phyloP scores from a whole-genome alignment of 2,797 vertebrate genomes.

The Mallotus villosus region DNA sequence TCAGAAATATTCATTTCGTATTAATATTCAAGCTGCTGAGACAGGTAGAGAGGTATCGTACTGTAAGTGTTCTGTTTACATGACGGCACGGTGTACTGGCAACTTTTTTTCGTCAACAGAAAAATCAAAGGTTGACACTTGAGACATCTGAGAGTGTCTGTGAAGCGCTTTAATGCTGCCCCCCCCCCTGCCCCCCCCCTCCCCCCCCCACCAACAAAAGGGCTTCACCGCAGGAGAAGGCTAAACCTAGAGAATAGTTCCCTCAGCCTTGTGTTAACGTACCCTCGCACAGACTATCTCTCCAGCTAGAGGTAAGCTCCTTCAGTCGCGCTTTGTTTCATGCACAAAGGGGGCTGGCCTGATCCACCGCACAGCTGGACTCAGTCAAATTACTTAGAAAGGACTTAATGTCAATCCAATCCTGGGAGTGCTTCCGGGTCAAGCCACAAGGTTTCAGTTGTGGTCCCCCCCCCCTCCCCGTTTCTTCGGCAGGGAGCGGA shows the following conservation, averaged over 20 bases:
- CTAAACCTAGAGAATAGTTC: constrained; percentile 41
- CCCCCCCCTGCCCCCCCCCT: constrained; percentile 31
- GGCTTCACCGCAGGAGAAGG: constrained; percentile 46
- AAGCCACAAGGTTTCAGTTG: constrained; percentile 50
- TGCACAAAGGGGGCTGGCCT: constrained; percentile 24
- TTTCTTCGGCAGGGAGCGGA: constrained; percentile 39
- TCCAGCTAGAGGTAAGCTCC: constrained; percentile 11
- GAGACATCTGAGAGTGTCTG: constrained; percentile 30
- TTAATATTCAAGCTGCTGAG: constrained; percentile 70
- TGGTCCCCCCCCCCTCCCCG: too few relatives aligned
- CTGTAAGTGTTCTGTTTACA: constrained; percentile 59
- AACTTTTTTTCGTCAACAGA: constrained; percentile 49
- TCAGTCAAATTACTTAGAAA: constrained; percentile 55
- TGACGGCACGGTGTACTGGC: constrained; percentile 37
- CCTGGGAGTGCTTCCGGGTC: constrained; percentile 60
- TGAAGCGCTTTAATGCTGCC: constrained; percentile 50
- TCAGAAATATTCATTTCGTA: constrained; percentile 58
- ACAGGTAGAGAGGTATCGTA: constrained; percentile 68
- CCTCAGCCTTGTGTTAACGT: constrained; percentile 28
- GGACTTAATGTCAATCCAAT: constrained; percentile 56
- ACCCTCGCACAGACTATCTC: constrained; percentile 39
- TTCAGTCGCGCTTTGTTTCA: constrained; percentile 36
- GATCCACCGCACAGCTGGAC: constrained; percentile 35
- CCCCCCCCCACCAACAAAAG: constrained; percentile 41
- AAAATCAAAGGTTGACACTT: constrained; percentile 61